Evolutionary conservation across 2,113 vertebrate genomes (phyloP), one percentile per base, ranked within the genome.

Genomic region (Seriola quinqueradiata): DNA sequence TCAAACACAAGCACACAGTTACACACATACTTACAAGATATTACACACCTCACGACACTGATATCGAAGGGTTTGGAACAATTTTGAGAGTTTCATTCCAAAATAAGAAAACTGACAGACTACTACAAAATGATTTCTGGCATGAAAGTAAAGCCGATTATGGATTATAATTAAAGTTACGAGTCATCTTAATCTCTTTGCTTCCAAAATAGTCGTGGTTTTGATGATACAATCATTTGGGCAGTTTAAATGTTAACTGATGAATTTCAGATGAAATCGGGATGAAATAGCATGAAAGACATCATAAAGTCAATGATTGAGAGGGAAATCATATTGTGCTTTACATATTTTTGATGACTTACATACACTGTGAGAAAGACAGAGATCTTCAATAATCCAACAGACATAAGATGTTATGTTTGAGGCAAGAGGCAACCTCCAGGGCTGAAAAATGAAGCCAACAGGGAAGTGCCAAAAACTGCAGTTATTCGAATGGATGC

Each of bases 181-280:
- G 25, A 79, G 17, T 78, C 59, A 73, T 79, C 28, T 80, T 82
- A 85, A 87, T 85, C 77, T 3, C 34, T 70, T 67, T 81, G n/a
- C 59, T 71, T 60, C 54, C 13, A 66, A 79, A 84, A 80, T 55
- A 60, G 65, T 61, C 11, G 3, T 25, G 34, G 40, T 79, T 88
- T 79, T 85, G 61, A 88, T 79, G 87, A 90, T 82, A 80, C 2
- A 66, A 80, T 92, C 75, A 68, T 70, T 77, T 59, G 40, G 13
- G 12, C 52, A 12, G n/a, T 40, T 82, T n/a, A 73, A 81, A 85
- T 50, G n/a, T 75, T 75, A 70, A 75, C 28, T 57, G 89, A 82
- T 82, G 57, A 36, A 77, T 71, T 85, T 82, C 61, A 68, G 73
- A 81, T 48, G 19, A 82, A 77, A 82, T 70, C 71, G 42, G 32